Evolutionary conservation across 1,140 invertebrate species (phyloP).

Genomic region (Atopsyche davidsoni): DNA sequence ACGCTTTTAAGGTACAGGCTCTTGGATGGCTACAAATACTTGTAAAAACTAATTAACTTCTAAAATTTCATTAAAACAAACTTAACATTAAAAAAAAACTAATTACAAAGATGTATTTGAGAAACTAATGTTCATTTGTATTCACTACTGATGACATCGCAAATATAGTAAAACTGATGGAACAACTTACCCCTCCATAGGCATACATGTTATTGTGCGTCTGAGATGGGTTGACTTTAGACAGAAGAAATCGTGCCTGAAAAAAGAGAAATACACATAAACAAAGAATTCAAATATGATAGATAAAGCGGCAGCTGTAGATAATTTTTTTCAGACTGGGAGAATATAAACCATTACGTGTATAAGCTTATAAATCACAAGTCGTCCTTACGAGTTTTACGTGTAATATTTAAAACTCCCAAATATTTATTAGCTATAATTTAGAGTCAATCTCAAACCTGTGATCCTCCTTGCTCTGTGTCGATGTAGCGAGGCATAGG

Average conservation of each 20-base stretch:
- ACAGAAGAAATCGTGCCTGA: slow-evolving; percentile 93
- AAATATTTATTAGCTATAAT: neutral
- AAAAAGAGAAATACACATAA: slow-evolving; percentile 28
- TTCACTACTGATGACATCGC: slow-evolving; percentile 20
- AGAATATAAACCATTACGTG: too few species aligned
- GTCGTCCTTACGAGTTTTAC: too few species aligned
- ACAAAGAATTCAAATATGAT: neutral
- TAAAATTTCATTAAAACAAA: too few species aligned
- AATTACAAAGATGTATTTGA: too few species aligned
- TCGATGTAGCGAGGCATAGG: slow-evolving; percentile 99
- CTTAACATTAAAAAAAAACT: too few species aligned
- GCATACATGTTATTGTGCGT: slow-evolving; percentile 99
- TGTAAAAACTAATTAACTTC: too few species aligned
- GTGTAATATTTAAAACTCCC: neutral
- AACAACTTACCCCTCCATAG: slow-evolving; percentile 76
- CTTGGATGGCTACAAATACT: too few species aligned
- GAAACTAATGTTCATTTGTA: too few species aligned
- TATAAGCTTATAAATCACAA: too few species aligned
- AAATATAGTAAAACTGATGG: slow-evolving; percentile 36
- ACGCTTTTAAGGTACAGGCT: too few species aligned
- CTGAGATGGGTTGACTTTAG: slow-evolving; percentile 99
- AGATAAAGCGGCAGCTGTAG: neutral
- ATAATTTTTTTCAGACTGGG: neutral
- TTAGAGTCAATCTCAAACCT: slow-evolving; percentile 23
- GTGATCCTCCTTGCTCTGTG: slow-evolving; percentile 96